A percentile compares a stretch with the other conserved stretches of the same genome.
Evolutionary conservation across 2,797 vertebrate genomes (phyloP).

Genomic region (Molossus molossus): DNA sequence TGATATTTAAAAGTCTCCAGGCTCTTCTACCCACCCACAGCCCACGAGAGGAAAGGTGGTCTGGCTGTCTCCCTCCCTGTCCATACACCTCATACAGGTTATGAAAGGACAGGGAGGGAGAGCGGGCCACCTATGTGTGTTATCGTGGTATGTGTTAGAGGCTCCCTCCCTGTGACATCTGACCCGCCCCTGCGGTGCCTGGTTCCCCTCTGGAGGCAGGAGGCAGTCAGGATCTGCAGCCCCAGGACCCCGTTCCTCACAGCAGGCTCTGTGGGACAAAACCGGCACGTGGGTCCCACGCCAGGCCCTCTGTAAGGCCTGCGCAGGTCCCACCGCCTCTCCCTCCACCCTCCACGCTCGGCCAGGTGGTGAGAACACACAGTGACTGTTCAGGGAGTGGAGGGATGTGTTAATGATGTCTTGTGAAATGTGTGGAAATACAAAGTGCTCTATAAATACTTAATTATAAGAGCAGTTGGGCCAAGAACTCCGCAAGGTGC

Average conservation of each 20-base stretch:
- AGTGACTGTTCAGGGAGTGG: constrained; percentile 15
- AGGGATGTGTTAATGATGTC: constrained; percentile 33
- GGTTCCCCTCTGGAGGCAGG: not conserved
- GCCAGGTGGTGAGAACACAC: not conserved
- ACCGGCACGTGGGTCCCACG: accelerated
- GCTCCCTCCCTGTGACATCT: not conserved
- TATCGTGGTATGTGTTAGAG: not conserved
- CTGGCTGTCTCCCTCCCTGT: not conserved
- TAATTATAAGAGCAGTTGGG: not conserved
- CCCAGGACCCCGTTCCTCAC: no score
- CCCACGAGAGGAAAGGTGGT: not conserved
- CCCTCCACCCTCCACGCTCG: not conserved
- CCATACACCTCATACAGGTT: not conserved
- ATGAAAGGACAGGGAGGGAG: not conserved
- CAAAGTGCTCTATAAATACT: constrained; percentile 65
- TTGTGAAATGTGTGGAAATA: constrained; percentile 51
- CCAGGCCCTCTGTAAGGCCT: not conserved
- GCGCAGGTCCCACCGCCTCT: accelerated
- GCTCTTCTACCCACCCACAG: not conserved
- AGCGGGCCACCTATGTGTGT: not conserved
- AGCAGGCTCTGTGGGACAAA: not conserved
- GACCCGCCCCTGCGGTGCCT: not conserved
- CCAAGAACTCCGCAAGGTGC: not conserved
- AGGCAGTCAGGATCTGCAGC: not conserved
- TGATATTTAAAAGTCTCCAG: not conserved